Evolutionary conservation across 1,140 invertebrate species (phyloP).

Genomic region (Sinella curviseta): DNA sequence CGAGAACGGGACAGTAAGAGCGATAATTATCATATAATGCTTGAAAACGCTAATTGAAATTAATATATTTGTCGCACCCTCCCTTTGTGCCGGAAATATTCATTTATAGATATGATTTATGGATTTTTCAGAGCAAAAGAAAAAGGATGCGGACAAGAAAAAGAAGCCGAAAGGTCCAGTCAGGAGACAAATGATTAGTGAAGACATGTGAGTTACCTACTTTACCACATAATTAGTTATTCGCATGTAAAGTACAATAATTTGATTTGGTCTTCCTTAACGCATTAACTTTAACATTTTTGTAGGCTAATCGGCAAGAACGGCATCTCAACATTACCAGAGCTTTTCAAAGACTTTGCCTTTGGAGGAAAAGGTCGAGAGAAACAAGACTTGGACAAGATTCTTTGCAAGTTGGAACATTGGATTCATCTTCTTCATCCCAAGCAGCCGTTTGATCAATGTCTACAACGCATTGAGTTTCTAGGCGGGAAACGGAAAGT

Average conservation of each 20-base stretch:
- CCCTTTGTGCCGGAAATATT: too few relatives aligned
- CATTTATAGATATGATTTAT: too few relatives aligned
- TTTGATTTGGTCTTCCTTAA: too few relatives aligned
- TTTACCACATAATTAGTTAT: too few relatives aligned
- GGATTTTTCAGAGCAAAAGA: background rate
- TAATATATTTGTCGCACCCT: too few relatives aligned
- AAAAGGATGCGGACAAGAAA: slow-evolving; percentile 13
- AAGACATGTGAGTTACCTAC: slow-evolving; percentile 47
- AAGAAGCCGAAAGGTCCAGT: slow-evolving; percentile 38
- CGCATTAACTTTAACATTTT: too few relatives aligned
- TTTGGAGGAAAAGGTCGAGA: slow-evolving; percentile 83
- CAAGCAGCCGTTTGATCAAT: slow-evolving; percentile 81
- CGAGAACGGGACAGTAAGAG: slow-evolving; percentile 11
- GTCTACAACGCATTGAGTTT: slow-evolving; percentile 75
- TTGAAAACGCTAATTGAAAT: too few relatives aligned
- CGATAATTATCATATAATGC: background rate
- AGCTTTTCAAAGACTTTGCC: slow-evolving; percentile 78
- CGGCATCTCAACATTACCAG: slow-evolving; percentile 74
- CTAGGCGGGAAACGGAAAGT: slow-evolving; percentile 71
- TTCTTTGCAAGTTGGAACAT: slow-evolving; percentile 82
- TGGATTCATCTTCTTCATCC: slow-evolving; percentile 90
- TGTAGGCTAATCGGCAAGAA: slow-evolving; percentile 42
- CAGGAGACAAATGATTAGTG: slow-evolving; percentile 32
- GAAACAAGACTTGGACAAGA: slow-evolving; percentile 73
- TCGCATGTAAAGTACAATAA: too few relatives aligned